Conservation (phyloP, 2,888 invertebrate genomes). For the Leptura quadrifasciata region DNA sequence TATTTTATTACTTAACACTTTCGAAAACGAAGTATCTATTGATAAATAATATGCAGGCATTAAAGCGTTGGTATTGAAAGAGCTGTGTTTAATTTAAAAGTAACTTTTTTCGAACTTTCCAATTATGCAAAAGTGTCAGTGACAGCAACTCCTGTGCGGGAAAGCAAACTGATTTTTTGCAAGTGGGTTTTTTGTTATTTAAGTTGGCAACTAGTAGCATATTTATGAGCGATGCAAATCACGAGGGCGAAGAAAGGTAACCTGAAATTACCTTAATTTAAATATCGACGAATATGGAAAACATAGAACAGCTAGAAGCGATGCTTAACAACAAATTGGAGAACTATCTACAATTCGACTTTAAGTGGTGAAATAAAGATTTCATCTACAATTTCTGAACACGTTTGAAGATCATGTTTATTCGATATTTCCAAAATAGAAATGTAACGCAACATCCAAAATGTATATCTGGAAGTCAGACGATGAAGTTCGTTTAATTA, state of each 20-base stretch:
- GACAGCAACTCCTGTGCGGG: constrained; percentile 10
- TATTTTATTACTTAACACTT: not conserved
- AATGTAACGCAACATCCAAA: too few relatives aligned
- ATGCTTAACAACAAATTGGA: too few relatives aligned
- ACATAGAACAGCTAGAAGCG: too few relatives aligned
- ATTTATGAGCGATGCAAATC: constrained; percentile 35
- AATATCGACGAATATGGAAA: constrained; percentile 19
- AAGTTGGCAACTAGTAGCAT: constrained; percentile 21
- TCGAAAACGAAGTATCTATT: not conserved
- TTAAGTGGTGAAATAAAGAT: too few relatives aligned
- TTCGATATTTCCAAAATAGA: too few relatives aligned
- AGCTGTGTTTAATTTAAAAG: constrained; percentile 13
- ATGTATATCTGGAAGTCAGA: too few relatives aligned
- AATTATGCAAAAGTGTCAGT: constrained; percentile 28
- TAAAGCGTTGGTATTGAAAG: not conserved
- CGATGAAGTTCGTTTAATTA: not conserved
- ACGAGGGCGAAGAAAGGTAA: constrained; percentile 26
- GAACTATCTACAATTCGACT: too few relatives aligned
- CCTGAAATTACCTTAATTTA: constrained; percentile 30
- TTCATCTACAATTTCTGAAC: too few relatives aligned
- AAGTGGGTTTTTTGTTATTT: constrained; percentile 20
- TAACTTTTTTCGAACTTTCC: constrained; percentile 24
- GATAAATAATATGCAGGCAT: not conserved
- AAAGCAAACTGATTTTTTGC: constrained; percentile 26
- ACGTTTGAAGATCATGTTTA: too few relatives aligned